phyloP scores from a whole-genome alignment of 2,888 invertebrate species.

The Fragum whitleyi region DNA sequence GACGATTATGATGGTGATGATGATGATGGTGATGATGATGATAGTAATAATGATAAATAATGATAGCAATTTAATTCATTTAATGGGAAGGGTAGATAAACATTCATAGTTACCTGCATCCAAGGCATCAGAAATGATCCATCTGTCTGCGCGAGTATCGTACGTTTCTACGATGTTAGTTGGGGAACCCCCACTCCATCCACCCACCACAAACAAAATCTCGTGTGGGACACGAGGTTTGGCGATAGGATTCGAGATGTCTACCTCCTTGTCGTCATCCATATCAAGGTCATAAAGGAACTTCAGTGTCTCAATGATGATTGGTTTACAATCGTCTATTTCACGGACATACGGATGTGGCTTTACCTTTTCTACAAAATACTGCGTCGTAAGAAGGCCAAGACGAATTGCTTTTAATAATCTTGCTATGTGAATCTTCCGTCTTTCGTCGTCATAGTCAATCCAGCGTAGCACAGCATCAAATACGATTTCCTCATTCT shows the following conservation, averaged over 20 bases:
- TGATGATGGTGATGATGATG: too few relatives aligned
- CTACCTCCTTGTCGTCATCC: constrained; percentile 90
- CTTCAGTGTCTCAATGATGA: constrained; percentile 95
- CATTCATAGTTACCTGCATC: constrained; percentile 75
- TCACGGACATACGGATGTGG: constrained; percentile 93
- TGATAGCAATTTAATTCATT: too few relatives aligned
- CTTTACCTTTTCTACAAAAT: constrained; percentile 92
- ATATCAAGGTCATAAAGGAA: constrained; percentile 97
- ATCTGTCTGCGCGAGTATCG: constrained; percentile 84
- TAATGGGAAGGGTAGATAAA: too few relatives aligned
- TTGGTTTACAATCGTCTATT: constrained; percentile 91
- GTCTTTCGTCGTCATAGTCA: constrained; percentile 90
- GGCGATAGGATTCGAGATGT: constrained; percentile 87
- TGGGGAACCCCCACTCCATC: constrained; percentile 91
- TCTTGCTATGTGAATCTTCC: constrained; percentile 91
- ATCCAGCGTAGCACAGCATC: constrained; percentile 91
- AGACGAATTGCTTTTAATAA: constrained; percentile 82
- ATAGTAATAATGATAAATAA: too few relatives aligned
- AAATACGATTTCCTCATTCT: constrained; percentile 83
- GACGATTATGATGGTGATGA: too few relatives aligned
- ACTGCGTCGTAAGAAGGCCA: constrained; percentile 92
- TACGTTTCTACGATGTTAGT: constrained; percentile 88
- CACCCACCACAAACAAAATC: constrained; percentile 86
- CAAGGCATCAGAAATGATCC: constrained; percentile 79
- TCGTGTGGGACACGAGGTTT: constrained; percentile 89